Evolutionary conservation across 2,888 invertebrate species (phyloP), one percentile per base, ranked within the genome.

Genomic region (Camptogramma bilineatum): DNA sequence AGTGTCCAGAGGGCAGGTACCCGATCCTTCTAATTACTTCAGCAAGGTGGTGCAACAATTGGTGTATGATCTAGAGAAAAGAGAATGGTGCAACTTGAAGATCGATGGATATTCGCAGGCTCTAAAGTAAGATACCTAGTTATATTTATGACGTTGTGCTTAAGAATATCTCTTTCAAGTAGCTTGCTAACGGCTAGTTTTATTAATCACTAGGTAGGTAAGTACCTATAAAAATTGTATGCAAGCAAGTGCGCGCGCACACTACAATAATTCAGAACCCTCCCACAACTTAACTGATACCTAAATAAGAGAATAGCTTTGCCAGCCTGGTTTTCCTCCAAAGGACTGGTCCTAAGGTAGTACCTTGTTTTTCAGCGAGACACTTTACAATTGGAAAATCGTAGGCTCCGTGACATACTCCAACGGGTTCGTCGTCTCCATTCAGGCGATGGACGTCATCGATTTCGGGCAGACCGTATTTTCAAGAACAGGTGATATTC

Each of bases 381-480:
- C 65, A 18, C 71, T 89, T 60, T 88, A 83, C 71, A 78, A 76
- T 52, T 83, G 81, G 76, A 76, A 73, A 0, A 78, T 86, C 0
- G 71, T 66, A 0, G 90, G 90, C 0, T 79, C 77, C 34, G 84
- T 78, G 0, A 73, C 67, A 0, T 90, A 88, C 67, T 79, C 81
- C 10, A 84, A 90, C 17, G 88, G 87, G 0, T 90, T 88, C 54
- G 68, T 89, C 0, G 68, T 87, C 0, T 83, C 88, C n/a, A 74
- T 89, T 0, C 80, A 88, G 56, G 79, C 75, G 24, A 72, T 89
- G 0, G 81, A 84, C 10, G 18, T 88, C 0, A 66, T 52, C 0
- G 21, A 66, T 2, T 72, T 87, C 0, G 0, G 18, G 0, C 52
- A 70, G 0, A 0, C 0, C 0, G 58, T 82, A 0, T n/a, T 7